Base-by-base conservation (phyloP, 2,113 vertebrate genomes). In the Embiotoca jacksoni region DNA sequence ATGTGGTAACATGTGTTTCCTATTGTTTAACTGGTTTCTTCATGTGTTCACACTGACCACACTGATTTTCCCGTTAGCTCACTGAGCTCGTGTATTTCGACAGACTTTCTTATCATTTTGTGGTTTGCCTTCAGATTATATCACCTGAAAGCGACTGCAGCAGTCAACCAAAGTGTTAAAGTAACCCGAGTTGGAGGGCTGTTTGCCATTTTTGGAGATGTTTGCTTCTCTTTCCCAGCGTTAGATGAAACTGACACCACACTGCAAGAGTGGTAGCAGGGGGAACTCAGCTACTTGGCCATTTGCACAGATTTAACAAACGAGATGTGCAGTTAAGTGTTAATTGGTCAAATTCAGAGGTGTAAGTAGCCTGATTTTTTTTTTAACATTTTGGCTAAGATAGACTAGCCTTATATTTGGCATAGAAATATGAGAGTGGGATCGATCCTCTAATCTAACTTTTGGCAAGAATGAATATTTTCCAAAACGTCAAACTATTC, bases 1-100 rank as follows among this genome's bases (percentile, higher is more conserved):
- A 53, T 67, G 49, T 58, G 36, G 66, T 16, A 87, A 81, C 90
- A 91, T 87, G 59, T 92, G 88, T 88, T 93, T 91, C 69, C 65
- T 63, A 90, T 93, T 86, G 78, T 79, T 60, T 49, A 62, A 55
- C 32, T 56, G 64, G 58, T 68, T 79, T 69, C 56, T 77, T 79
- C 63, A 62, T 68, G 54, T 81, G 73, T 78, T 75, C 69, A 58
- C 76, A 57, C 62, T 75, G 82, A 63, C 73, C 69, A 58, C 76
- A 57, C 62, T 75, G 82, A 63, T 76, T 83, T 89, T 81, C 50
- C 54, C 52, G 74, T 56, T 85, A 62, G 65, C 64, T 78, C 69
- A 87, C 54, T 32, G n/a, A 13, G 3, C 37, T 37, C 31, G 49
- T 63, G 39, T 5, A 50, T 53, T 9, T 62, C 14, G 2, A 61